phyloP scores from a whole-genome alignment of 2,888 invertebrate species.

The Drosophila nigricruria region DNA sequence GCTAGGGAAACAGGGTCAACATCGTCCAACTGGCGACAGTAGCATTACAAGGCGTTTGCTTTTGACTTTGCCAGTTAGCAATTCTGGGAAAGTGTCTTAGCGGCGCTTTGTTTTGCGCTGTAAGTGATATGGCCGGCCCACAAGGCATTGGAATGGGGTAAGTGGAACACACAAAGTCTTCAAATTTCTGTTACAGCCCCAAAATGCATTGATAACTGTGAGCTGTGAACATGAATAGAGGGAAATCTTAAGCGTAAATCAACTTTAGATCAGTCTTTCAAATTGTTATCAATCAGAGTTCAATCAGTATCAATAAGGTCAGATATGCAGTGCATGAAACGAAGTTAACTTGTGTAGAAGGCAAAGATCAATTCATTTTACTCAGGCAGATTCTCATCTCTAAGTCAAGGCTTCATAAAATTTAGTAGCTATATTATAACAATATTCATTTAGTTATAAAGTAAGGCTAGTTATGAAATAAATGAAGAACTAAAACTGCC shows the following conservation, averaged over 20 bases:
- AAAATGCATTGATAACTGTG: neutral
- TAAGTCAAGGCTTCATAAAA: too few relatives aligned
- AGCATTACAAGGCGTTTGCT: slow-evolving; percentile 69
- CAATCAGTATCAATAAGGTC: neutral
- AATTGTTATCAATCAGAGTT: neutral
- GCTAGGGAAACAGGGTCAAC: slow-evolving; percentile 6
- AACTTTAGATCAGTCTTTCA: neutral
- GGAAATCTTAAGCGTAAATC: neutral
- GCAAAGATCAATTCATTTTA: neutral
- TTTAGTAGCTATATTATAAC: too few relatives aligned
- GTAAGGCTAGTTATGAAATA: neutral
- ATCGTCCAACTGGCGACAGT: slow-evolving; percentile 64
- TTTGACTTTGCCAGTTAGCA: slow-evolving; percentile 48
- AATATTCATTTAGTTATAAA: too few relatives aligned
- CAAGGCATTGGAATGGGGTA: slow-evolving; percentile 25
- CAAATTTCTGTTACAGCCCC: slow-evolving; percentile 8
- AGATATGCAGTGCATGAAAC: neutral
- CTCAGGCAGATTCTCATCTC: too few relatives aligned
- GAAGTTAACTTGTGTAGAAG: neutral
- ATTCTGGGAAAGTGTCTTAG: slow-evolving; percentile 64
- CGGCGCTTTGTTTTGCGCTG: slow-evolving; percentile 26
- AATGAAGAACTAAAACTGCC: neutral
- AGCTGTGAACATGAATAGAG: neutral
- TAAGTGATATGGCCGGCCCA: slow-evolving; percentile 41
- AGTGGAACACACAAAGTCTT: slow-evolving; percentile 21